phyloP scores from a whole-genome alignment of 2,888 invertebrate genomes.

The Terebella lapidaria region DNA sequence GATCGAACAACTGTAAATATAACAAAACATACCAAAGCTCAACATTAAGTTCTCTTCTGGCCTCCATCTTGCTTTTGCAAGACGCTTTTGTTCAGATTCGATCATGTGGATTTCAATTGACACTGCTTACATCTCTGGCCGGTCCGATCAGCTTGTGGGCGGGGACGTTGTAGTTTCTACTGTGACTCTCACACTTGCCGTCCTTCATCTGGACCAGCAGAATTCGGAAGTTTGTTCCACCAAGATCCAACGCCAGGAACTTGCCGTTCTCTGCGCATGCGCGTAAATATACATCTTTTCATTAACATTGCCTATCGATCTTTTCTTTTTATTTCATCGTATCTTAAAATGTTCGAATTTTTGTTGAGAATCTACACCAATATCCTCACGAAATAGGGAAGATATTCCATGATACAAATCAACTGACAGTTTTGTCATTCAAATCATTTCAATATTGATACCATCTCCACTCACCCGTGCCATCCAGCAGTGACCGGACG shows the following conservation, averaged over 20 bases:
- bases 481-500: conserved; percentile 40
- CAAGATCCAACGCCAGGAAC: conserved; percentile 73
- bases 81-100: too few relatives aligned
- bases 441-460: too few relatives aligned
- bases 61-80: too few relatives aligned
- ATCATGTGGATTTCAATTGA: too few relatives aligned
- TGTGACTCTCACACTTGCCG: conserved; percentile 32
- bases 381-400: too few relatives aligned
- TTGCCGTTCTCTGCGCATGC: conserved; percentile 73
- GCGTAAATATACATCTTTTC: conserved; percentile 24
- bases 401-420: too few relatives aligned
- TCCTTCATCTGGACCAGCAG: conserved; percentile 61
- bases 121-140: conserved; percentile 16
- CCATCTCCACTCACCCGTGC: conserved; percentile 40
- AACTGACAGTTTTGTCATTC: too few relatives aligned
- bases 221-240: conserved; percentile 77
- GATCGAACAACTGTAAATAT: conserved; percentile 62
- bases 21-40: too few relatives aligned
- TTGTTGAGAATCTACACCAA: too few relatives aligned
- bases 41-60: too few relatives aligned
- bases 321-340: too few relatives aligned
- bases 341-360: too few relatives aligned
- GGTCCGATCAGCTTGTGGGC: conserved; percentile 29
- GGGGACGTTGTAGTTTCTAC: conserved; percentile 40
- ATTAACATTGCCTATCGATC: background rate